A percentile compares a stretch with the other conserved stretches of the same genome.
phyloP scores from a whole-genome alignment of 2,113 vertebrate genomes.

The Phoenicopterus ruber region DNA sequence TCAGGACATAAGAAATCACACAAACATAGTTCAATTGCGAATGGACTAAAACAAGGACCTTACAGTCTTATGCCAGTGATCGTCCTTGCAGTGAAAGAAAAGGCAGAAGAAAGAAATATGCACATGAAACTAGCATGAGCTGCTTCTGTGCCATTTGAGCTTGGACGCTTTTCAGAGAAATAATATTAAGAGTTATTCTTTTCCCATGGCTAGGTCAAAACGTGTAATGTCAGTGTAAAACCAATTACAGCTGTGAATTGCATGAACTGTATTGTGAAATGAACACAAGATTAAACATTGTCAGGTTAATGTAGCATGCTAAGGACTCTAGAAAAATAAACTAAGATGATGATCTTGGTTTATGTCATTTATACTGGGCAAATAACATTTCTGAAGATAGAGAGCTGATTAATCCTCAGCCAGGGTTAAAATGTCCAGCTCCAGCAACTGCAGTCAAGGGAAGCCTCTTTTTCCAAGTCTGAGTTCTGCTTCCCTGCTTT shows the following conservation, averaged over 20 bases:
- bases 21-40: slow-evolving; percentile 47
- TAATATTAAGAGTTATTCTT: slow-evolving; percentile 69
- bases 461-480: neutral
- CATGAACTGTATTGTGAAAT: slow-evolving; percentile 82
- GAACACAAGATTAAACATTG: slow-evolving; percentile 78
- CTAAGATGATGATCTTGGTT: slow-evolving; percentile 73
- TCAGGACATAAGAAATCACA: slow-evolving; percentile 64
- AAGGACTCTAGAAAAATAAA: slow-evolving; percentile 82
- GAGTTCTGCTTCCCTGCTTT: neutral
- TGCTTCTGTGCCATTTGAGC: slow-evolving; percentile 52
- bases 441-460: neutral
- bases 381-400: slow-evolving; percentile 43
- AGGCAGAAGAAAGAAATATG: slow-evolving; percentile 43
- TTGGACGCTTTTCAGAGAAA: slow-evolving; percentile 70
- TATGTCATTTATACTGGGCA: slow-evolving; percentile 73
- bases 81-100: slow-evolving; percentile 35
- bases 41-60: slow-evolving; percentile 54
- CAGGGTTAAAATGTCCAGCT: neutral
- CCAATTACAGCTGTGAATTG: slow-evolving; percentile 79
- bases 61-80: slow-evolving; percentile 6
- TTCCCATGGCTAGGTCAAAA: slow-evolving; percentile 71
- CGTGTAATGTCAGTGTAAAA: slow-evolving; percentile 76
- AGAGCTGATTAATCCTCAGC: slow-evolving; percentile 2
- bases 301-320: slow-evolving; percentile 86
- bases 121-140: slow-evolving; percentile 43